Evolutionary conservation across 2,797 vertebrate genomes (phyloP).

Genomic region (Sebastes paucispinis): DNA sequence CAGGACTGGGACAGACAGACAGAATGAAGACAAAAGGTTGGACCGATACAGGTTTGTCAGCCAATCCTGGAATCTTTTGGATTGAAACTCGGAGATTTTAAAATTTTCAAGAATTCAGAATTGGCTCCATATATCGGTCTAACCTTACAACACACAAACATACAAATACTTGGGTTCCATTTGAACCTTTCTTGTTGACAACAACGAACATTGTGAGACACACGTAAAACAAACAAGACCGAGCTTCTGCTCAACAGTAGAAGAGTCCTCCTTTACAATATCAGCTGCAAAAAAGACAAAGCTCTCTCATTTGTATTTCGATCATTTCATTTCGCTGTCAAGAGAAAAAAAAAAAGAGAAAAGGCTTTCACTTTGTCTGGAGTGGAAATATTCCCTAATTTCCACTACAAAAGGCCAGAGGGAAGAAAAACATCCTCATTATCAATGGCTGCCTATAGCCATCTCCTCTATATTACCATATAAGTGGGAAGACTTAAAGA

Average conservation of each 20-base stretch:
- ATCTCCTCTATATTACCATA: slow-evolving; percentile 58
- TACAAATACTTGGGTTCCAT: background rate
- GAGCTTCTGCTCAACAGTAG: background rate
- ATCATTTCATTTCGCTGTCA: slow-evolving; percentile 34
- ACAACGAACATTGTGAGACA: slow-evolving; percentile 7
- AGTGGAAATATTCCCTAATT: slow-evolving; percentile 55
- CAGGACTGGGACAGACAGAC: slow-evolving; percentile 38
- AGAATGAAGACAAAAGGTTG: slow-evolving; percentile 15
- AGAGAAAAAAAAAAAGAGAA: slow-evolving; percentile 8
- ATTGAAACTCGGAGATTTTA: background rate
- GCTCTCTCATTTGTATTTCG: slow-evolving; percentile 47
- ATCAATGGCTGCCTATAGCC: slow-evolving; percentile 41
- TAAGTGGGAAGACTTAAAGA: slow-evolving; percentile 52
- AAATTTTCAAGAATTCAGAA: background rate
- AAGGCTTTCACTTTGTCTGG: slow-evolving; percentile 26
- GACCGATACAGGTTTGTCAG: background rate
- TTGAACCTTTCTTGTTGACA: background rate
- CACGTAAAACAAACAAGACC: slow-evolving; percentile 22
- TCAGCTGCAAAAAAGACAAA: background rate
- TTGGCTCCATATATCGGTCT: slow-evolving; percentile 3
- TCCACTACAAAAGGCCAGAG: slow-evolving; percentile 61
- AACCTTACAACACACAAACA: slow-evolving; percentile 20
- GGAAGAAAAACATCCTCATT: slow-evolving; percentile 45
- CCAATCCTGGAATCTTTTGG: background rate
- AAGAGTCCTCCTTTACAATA: background rate